Evolutionary conservation across 2,797 vertebrate genomes (phyloP).

Genomic region (Linurgus olivaceus): DNA sequence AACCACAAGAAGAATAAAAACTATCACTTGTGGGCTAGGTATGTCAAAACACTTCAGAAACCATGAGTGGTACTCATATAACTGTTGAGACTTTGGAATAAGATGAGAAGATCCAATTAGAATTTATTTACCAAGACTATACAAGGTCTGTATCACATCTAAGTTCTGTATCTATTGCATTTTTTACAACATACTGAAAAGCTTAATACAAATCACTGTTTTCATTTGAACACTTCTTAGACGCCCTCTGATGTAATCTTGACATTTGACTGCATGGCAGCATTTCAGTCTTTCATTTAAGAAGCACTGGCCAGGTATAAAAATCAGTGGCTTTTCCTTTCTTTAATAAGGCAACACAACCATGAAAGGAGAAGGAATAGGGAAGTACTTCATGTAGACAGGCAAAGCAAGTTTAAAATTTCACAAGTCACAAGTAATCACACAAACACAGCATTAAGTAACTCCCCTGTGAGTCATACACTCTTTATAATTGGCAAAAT

Average conservation of each 20-base stretch:
- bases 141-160: background rate
- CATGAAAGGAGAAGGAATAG: background rate
- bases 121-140: background rate
- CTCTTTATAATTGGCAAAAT: background rate
- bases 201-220: background rate
- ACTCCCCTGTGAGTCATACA: slow-evolving; percentile 37
- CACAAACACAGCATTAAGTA: background rate
- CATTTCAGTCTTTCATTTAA: background rate
- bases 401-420: slow-evolving; percentile 38
- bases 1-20: background rate
- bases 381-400: background rate
- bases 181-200: background rate
- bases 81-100: background rate
- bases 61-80: background rate
- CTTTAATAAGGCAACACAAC: background rate
- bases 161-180: background rate
- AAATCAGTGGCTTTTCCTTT: background rate
- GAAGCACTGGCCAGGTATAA: background rate
- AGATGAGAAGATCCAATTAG: background rate
- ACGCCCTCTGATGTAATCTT: background rate
- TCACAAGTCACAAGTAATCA: slow-evolving; percentile 22
- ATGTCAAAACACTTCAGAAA: background rate
- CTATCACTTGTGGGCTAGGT: background rate
- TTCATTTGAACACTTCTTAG: background rate
- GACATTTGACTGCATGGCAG: background rate